These are phyloP conservation scores for Physeter macrocephalus DNA, from an alignment of 2,113 vertebrate genomes.

Conservation along the genomic window DNA sequence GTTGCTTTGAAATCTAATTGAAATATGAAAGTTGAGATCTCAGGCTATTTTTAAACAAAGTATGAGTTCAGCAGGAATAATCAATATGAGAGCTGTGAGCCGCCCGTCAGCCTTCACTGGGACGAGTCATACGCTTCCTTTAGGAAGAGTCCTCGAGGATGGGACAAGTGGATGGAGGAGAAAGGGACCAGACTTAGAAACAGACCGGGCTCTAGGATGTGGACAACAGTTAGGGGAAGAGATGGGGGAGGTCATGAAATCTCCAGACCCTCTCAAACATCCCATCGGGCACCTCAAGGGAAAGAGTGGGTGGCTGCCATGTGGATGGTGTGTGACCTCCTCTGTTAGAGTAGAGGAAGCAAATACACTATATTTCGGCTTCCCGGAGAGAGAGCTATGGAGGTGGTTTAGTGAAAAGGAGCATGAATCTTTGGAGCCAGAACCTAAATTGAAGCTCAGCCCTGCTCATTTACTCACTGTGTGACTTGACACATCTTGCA, in stretches of 20 bases:
- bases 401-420: neutral
- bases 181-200: neutral
- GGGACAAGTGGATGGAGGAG: neutral
- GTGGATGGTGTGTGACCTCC: too few species aligned
- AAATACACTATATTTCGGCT: neutral
- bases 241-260: neutral
- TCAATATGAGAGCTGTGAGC: slow-evolving; percentile 50
- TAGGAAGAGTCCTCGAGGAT: neutral
- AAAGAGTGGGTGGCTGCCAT: neutral
- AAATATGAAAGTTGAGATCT: slow-evolving; percentile 63
- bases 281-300: neutral
- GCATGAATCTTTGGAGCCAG: neutral
- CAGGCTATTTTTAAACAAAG: slow-evolving; percentile 61
- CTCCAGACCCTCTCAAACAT: neutral
- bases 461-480: neutral
- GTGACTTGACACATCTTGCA: neutral
- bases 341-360: neutral
- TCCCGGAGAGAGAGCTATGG: neutral
- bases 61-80: slow-evolving; percentile 49
- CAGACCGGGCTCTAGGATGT: neutral
- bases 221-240: neutral
- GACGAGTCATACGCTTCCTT: neutral
- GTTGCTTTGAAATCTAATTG: slow-evolving; percentile 70
- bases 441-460: neutral
- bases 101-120: neutral